phyloP scores from a whole-genome alignment of 1,140 invertebrate species.

The Muscidifurax raptorellus region DNA sequence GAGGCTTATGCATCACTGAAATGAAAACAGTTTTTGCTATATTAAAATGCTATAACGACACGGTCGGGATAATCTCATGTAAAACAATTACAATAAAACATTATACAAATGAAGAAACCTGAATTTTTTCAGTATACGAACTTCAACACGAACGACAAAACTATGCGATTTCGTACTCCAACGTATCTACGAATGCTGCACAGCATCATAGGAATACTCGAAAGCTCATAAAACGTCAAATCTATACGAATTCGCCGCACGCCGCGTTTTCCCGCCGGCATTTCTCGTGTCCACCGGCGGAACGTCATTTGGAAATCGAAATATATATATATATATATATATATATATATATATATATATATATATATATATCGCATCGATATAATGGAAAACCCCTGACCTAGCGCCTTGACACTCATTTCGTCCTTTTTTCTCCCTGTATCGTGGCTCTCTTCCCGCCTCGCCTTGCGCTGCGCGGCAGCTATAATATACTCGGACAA shows the following conservation, averaged over 20 bases:
- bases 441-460: conserved; percentile 14
- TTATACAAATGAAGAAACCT: background rate
- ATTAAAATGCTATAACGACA: conserved; percentile 26
- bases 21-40: conserved; percentile 26
- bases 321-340: too few relatives aligned
- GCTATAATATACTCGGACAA: conserved; percentile 25
- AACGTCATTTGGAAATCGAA: conserved; percentile 39
- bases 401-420: conserved; percentile 51
- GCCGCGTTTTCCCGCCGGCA: too few relatives aligned
- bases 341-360: too few relatives aligned
- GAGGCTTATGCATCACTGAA: background rate
- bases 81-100: background rate
- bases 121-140: background rate
- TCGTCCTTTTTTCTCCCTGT: background rate
- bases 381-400: conserved; percentile 40
- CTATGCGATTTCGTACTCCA: too few relatives aligned
- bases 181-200: too few relatives aligned
- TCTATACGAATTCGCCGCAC: too few relatives aligned
- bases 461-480: conserved; percentile 7
- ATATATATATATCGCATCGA: background rate
- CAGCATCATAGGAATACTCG: too few relatives aligned
- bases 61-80: background rate
- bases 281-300: too few relatives aligned
- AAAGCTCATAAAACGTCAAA: too few relatives aligned
- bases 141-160: too few relatives aligned